phyloP scores from a whole-genome alignment of 2,888 invertebrate genomes.

The Lycia hirtaria region DNA sequence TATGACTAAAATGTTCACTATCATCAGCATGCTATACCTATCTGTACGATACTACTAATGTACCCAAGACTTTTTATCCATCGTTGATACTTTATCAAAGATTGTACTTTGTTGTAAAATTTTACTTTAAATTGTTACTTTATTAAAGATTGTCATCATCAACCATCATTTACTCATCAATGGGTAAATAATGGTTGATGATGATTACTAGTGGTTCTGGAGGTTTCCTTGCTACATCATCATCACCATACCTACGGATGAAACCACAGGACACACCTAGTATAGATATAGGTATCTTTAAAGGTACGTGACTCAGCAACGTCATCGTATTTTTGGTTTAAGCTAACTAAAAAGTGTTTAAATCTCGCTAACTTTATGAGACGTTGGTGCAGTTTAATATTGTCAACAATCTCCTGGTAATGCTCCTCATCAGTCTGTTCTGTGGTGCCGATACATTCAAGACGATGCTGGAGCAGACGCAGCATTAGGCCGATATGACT shows the following conservation, averaged over 20 bases:
- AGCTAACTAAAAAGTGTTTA: neutral
- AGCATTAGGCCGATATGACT: conserved; percentile 74
- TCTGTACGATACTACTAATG: neutral
- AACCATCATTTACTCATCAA: too few relatives aligned
- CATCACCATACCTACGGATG: too few relatives aligned
- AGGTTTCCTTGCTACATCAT: too few relatives aligned
- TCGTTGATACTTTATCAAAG: too few relatives aligned
- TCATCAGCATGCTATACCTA: neutral
- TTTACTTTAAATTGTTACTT: too few relatives aligned
- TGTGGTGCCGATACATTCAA: conserved; percentile 56
- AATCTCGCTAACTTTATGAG: conserved; percentile 69
- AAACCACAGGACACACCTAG: too few relatives aligned
- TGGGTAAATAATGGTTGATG: too few relatives aligned
- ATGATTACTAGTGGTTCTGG: too few relatives aligned
- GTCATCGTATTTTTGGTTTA: neutral
- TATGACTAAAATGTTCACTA: neutral
- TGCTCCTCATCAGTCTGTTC: conserved; percentile 58
- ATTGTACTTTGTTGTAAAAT: too few relatives aligned
- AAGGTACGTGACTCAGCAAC: neutral
- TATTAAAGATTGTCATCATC: too few relatives aligned
- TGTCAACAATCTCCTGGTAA: conserved; percentile 63
- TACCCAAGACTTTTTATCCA: too few relatives aligned
- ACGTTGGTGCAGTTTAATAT: conserved; percentile 74
- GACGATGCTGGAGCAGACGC: conserved; percentile 64
- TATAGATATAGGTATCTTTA: too few relatives aligned